A percentile compares a stretch with the other conserved stretches of the same genome.
Evolutionary conservation across 2,797 vertebrate species (phyloP).

Genomic region (Malacoctenus gilli): DNA sequence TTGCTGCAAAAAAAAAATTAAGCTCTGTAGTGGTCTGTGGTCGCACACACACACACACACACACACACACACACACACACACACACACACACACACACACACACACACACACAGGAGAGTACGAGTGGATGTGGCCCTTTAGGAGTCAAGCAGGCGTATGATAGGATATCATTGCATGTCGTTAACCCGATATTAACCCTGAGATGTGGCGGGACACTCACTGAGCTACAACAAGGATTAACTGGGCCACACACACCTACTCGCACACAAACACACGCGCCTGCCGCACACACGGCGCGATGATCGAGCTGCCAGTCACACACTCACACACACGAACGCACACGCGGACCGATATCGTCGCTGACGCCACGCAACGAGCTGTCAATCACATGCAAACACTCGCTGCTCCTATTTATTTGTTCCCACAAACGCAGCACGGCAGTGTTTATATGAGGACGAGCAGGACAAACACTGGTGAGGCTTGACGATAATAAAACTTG

Average conservation of each 20-base stretch:
- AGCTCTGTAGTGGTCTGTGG: too few relatives aligned
- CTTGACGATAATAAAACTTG: background rate
- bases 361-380: conserved; percentile 45
- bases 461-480: background rate
- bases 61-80: conserved; percentile 8
- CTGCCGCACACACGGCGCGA: conserved; percentile 13
- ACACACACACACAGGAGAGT: conserved; percentile 39
- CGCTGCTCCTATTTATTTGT: conserved; percentile 21
- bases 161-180: conserved; percentile 83
- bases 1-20: too few relatives aligned
- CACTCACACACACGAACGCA: conserved; percentile 12
- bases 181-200: conserved; percentile 84
- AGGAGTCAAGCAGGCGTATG: conserved; percentile 89
- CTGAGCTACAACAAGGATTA: conserved; percentile 9
- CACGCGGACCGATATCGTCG: conserved; percentile 31
- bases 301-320: conserved; percentile 55
- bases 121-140: conserved; percentile 81
- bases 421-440: background rate
- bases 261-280: conserved; percentile 21
- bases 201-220: conserved; percentile 59
- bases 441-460: conserved; percentile 3
- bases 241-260: conserved; percentile 40
- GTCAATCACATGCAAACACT: conserved; percentile 56
- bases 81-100: conserved; percentile 22
- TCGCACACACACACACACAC: too few relatives aligned